Evolutionary conservation across 2,888 invertebrate genomes (phyloP).

Genomic region (Mimachlamys varia): DNA sequence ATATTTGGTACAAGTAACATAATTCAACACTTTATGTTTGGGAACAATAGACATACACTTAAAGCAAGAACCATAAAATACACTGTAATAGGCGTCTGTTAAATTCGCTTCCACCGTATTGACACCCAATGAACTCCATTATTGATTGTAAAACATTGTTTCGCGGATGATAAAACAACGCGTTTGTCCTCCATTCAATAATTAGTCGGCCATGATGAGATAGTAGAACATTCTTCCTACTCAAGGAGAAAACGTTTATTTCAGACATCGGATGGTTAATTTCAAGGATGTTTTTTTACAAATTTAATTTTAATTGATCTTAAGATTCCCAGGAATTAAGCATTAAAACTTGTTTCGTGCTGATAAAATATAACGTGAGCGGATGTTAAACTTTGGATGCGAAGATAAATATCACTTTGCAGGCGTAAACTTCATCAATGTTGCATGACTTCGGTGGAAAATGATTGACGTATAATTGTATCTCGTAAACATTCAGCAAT

Average conservation of each 20-base stretch:
- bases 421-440: conserved; percentile 29
- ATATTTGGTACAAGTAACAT: no score
- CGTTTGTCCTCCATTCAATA: background rate
- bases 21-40: no score
- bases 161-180: background rate
- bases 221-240: background rate
- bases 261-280: background rate
- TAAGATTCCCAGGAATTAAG: conserved; percentile 33
- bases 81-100: background rate
- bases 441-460: conserved; percentile 6
- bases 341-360: conserved; percentile 18
- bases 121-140: background rate
- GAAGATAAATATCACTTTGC: conserved; percentile 33
- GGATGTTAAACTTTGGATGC: conserved; percentile 1
- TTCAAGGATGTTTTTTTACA: background rate
- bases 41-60: background rate
- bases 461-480: background rate
- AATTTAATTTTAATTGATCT: conserved; percentile 36
- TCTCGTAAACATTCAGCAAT: conserved; percentile 6
- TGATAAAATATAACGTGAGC: conserved; percentile 15
- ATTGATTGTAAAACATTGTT: background rate
- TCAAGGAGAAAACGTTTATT: conserved; percentile 31
- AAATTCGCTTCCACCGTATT: background rate
- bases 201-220: background rate
- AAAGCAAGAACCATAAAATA: background rate